Base-by-base conservation (phyloP, 2,888 invertebrate species). In the Tachina fera region DNA sequence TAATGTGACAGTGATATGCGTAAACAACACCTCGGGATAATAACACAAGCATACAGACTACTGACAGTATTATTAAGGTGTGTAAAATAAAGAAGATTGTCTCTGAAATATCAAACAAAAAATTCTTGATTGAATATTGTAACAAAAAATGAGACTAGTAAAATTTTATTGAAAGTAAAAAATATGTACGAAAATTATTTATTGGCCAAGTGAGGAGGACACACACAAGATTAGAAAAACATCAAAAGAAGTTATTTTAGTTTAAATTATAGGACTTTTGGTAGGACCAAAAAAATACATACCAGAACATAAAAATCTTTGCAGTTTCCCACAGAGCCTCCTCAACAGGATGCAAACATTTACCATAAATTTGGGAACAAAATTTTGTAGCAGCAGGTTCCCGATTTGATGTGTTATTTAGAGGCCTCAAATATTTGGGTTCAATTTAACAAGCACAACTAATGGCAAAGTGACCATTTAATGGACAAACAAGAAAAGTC, bases 321-420 rank as follows among this genome's bases (percentile, higher is more conserved):
- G 10, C 13, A 53, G 16, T 13, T 68, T 39, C 70, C 82, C 14
- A 79, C 83, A 67, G 86, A 43, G 86, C 49, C 78, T 8, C 83
- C 47, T 31, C 31, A 31, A 61, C 67, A 75, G 82, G 71, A 86
- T 41, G 14, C 3, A 43, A 65, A n/a, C 1, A 72, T 71, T 71
- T 56, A 31, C 3, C 1, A 56, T 39, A 61, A 60, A 67, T 13
- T 60, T 41, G 51, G 56, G 39, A 61, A 49, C 43, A 70, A 71
- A n/a, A 31, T 58, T 70, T 74, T 47, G 3, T 65, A 68, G 31
- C 72, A 70, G 72, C 82, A 22, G 41, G 51, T 51, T 72, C 11
- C 14, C n/a, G 39, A 60, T 76, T 71, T 86, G 86, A 86, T 86
- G 86, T 86, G 83, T 86, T 86, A 86, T 83, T 86, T 86, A 83